Base-by-base conservation (phyloP, 2,113 vertebrate genomes). In the Dasyurus viverrinus region DNA sequence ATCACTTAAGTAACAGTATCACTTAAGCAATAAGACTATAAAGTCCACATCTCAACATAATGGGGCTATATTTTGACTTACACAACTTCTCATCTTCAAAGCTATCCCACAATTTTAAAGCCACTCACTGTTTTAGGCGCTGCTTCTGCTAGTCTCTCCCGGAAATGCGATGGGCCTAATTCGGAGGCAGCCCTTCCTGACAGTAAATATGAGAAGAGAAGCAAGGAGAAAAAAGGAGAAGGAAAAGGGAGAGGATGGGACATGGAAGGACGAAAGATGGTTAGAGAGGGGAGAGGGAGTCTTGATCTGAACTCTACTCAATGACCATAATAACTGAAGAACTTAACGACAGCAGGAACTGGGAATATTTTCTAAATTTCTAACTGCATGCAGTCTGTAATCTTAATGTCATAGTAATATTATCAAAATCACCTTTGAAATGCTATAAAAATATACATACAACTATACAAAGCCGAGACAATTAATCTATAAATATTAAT, bases 51-150 rank as follows among this genome's bases (percentile, higher is more conserved):
- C 89, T 90, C 89, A 90, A 52, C 89, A 90, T 90, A 90, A 52
- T 90, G 89, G 89, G 46, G 89, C 89, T 52, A 30, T 50, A 90
- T 90, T 90, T 47, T 90, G 89, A 90, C 46, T 90, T 90, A 47
- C 48, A 90, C 89, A 50, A 90, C 89, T 90, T 90, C 89, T 90
- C 89, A 50, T 50, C 89, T 90, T 90, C 89, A 90, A 47, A 90
- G 47, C 89, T 90, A 90, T 50, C 89, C 89, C 89, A 47, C 89
- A 90, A 90, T 90, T 47, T 90, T 90, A 90, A 90, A 90, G 89
- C 89, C 89, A 90, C 89, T 90, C 89, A 90, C 89, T 90, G 89
- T 90, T 90, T 90, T 90, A 90, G 89, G 46, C 89, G 89, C 89
- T 90, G 89, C 89, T 90, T 90, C 89, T 90, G 89, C 89, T 90